phyloP scores from a whole-genome alignment of 2,888 invertebrate species.

The Cheilosia grossa region DNA sequence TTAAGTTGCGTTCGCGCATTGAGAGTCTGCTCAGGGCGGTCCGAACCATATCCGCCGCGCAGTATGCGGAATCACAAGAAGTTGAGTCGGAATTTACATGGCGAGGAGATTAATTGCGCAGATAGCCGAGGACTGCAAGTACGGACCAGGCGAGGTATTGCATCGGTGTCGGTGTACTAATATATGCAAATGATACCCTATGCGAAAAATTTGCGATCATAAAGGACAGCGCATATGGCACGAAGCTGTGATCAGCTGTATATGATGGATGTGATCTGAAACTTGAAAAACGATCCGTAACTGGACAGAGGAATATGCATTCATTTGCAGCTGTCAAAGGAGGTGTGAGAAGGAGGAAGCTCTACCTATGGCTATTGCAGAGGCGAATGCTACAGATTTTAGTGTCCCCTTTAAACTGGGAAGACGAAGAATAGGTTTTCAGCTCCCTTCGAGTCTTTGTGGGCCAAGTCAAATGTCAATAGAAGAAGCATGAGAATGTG shows the following conservation, averaged over 20 bases:
- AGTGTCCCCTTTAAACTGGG: no score
- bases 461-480: no score
- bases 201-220: slow-evolving; percentile 18
- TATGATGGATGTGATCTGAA: background rate
- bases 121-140: slow-evolving; percentile 56
- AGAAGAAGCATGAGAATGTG: no score
- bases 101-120: slow-evolving; percentile 65
- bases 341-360: no score
- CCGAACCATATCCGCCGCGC: slow-evolving; percentile 38
- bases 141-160: background rate
- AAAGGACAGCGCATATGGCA: slow-evolving; percentile 32
- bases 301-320: no score
- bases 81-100: slow-evolving; percentile 49
- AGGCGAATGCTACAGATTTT: no score
- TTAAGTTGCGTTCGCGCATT: slow-evolving; percentile 53
- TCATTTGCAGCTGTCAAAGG: no score
- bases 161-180: background rate
- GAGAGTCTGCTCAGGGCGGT: slow-evolving; percentile 69
- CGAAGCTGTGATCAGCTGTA: background rate
- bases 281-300: no score
- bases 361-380: no score
- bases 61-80: slow-evolving; percentile 50
- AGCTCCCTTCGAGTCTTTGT: no score
- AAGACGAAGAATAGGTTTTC: no score
- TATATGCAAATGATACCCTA: slow-evolving; percentile 52